Conservation (phyloP, 2,888 invertebrate genomes). For the Eledone cirrhosa region DNA sequence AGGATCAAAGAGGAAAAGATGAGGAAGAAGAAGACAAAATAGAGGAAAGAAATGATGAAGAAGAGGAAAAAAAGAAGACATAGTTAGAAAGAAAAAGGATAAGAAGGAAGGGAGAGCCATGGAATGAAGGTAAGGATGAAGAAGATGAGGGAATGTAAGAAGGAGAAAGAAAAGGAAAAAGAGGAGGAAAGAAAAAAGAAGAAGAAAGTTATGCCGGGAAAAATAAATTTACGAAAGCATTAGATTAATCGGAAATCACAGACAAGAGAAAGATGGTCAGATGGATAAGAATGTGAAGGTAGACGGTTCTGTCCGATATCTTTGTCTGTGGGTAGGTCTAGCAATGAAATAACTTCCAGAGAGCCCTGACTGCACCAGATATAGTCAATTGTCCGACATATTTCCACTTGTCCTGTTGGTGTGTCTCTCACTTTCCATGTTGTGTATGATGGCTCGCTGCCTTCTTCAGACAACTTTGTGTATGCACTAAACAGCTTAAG, state of each 20-base stretch:
- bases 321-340: constrained; percentile 74
- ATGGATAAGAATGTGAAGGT: constrained; percentile 77
- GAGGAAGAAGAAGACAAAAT: no score
- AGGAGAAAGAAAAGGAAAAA: no score
- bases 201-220: no score
- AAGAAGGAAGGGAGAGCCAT: no score
- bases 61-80: no score
- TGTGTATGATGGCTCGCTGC: constrained; percentile 76
- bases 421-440: constrained; percentile 79
- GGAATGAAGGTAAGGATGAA: no score
- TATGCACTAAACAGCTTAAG: constrained; percentile 63
- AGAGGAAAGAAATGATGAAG: no score
- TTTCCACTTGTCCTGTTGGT: constrained; percentile 69
- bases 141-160: no score
- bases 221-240: background rate
- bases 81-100: no score
- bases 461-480: constrained; percentile 51
- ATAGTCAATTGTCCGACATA: constrained; percentile 80
- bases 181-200: no score
- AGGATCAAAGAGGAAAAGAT: no score
- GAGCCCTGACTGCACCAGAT: constrained; percentile 66
- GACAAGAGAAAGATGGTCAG: constrained; percentile 79
- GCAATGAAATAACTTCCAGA: constrained; percentile 71
- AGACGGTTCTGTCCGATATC: constrained; percentile 76
- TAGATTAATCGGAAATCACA: constrained; percentile 49